These are phyloP conservation scores for Eilema griseolum DNA, from an alignment of 2,888 invertebrate species.

Conservation along the genomic window DNA sequence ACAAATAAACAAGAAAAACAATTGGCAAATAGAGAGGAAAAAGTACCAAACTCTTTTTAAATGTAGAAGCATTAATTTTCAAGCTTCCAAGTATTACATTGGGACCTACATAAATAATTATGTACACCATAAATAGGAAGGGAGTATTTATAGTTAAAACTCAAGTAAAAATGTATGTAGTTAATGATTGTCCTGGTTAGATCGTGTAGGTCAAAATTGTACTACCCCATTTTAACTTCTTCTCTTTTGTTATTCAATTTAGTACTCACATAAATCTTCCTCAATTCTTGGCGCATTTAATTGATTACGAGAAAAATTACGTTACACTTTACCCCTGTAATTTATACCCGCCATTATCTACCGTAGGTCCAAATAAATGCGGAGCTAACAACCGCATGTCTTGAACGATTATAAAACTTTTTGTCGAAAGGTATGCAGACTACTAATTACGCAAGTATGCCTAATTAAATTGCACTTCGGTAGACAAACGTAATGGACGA, in stretches of 20 bases:
- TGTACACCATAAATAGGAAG: too few species aligned
- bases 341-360: background rate
- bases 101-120: too few species aligned
- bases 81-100: too few species aligned
- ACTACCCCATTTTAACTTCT: background rate
- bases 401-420: background rate
- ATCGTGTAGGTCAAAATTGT: background rate
- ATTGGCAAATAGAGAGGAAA: background rate
- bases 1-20: background rate
- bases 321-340: background rate
- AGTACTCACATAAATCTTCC: background rate
- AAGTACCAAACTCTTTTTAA: too few species aligned
- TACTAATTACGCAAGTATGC: conserved; percentile 26
- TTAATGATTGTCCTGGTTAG: background rate
- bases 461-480: conserved; percentile 31
- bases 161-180: too few species aligned
- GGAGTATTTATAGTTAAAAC: too few species aligned
- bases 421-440: background rate
- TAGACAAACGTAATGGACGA: conserved; percentile 16
- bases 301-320: background rate
- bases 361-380: background rate
- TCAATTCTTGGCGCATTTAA: background rate
- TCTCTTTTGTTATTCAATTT: background rate
- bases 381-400: background rate
- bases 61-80: too few species aligned